Evolutionary conservation across 92 coral and sea anemone genomes (phyloP), one percentile per base, ranked within the genome.

Genomic region (Chrysogorgia sp.): DNA sequence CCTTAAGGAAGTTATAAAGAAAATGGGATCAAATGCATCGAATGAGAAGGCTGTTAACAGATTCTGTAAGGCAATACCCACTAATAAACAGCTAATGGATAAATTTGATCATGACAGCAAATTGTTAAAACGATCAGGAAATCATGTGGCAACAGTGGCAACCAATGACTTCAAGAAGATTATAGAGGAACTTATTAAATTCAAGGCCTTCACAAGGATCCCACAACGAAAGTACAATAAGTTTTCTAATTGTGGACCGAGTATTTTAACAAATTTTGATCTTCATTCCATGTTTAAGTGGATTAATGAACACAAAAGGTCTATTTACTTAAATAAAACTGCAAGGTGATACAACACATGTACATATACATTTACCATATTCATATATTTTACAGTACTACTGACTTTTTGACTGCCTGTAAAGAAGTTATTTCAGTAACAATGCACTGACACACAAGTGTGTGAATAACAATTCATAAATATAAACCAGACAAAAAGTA

Each of bases 221-320:
- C 50, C 53, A 3, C 10, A 43, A 23, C 6, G 74, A n/a, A 37
- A 21, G 53, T 35, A 67, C 22, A n/a, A n/a, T n/a, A 67, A 67
- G 33, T 67, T 7, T n/a, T 13, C 10, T 12, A 20, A n/a, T n/a
- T 15, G 40, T 19, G 74, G 37, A 1, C 74, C 74, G 40, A 67
- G 74, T 47, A 13, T 67, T 22, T 25, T 67, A 1, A 33, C 26
- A 37, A 67, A 67, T 19, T 67, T 40, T 67, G 45, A 41, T 31
- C 15, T 67, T 52, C 40, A 40, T 45, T 34, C 74, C 6, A 67
- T 67, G 74, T 67, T 37, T 22, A 41, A 67, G 19, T 67, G 55
- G 74, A 67, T 67, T 4, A 67, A 67, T 43, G 74, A 67, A 35
- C 74, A 67, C 56, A 67, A 67, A 25, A 67, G 56, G 45, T 33